phyloP scores from a whole-genome alignment of 1,140 invertebrate genomes.

The Camponotus floridanus region DNA sequence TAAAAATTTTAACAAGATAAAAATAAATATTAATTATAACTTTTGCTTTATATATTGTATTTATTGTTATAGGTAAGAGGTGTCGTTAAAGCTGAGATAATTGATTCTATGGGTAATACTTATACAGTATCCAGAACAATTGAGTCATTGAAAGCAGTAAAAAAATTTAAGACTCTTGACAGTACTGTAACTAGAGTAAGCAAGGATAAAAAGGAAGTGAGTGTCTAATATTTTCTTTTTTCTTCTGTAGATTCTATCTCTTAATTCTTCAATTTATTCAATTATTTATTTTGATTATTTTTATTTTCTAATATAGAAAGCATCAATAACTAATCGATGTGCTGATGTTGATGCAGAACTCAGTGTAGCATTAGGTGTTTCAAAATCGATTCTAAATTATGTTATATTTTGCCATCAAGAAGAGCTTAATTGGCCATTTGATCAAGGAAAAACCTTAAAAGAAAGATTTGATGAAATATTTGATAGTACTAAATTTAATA shows the following conservation, averaged over 20 bases:
- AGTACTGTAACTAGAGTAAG: slow-evolving; percentile 87
- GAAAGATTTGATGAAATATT: slow-evolving; percentile 99
- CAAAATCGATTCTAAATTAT: slow-evolving; percentile 97
- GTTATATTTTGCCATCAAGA: slow-evolving; percentile 99
- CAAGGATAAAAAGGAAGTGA: slow-evolving; percentile 77
- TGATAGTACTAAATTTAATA: slow-evolving; percentile 97
- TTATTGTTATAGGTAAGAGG: slow-evolving; percentile 85
- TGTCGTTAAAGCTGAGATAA: slow-evolving; percentile 83
- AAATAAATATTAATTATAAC: background rate
- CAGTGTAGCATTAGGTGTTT: slow-evolving; percentile 92
- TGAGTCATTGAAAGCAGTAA: slow-evolving; percentile 87
- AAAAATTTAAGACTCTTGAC: slow-evolving; percentile 91
- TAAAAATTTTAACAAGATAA: background rate
- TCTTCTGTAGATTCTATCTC: background rate
- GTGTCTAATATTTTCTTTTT: background rate
- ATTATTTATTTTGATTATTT: slow-evolving; percentile 44
- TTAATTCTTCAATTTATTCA: slow-evolving; percentile 19
- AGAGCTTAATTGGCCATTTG: slow-evolving; percentile 98
- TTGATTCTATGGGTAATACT: slow-evolving; percentile 88
- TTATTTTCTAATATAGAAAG: slow-evolving; percentile 63
- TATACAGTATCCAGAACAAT: slow-evolving; percentile 89
- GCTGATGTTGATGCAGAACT: slow-evolving; percentile 91
- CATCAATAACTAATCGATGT: slow-evolving; percentile 89
- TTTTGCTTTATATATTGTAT: background rate
- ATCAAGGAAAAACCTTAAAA: slow-evolving; percentile 97